Conservation (phyloP, 2,113 vertebrate species). For the Barbus barbus region DNA sequence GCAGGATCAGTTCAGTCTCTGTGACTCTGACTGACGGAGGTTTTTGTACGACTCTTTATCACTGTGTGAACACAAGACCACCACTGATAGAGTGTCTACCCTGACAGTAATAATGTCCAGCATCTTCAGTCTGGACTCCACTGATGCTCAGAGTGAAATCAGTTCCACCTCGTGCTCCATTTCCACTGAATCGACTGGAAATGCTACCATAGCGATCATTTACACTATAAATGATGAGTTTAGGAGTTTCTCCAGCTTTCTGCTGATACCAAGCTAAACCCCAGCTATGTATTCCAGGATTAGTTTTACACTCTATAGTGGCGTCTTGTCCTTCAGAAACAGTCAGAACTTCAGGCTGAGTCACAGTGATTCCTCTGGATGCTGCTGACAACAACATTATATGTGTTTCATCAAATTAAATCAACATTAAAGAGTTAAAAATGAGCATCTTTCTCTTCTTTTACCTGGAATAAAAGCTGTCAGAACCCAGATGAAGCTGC, state of each 20-base stretch:
- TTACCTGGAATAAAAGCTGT: slow-evolving; percentile 11
- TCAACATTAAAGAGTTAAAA: neutral
- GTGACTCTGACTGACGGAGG: neutral
- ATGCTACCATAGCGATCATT: neutral
- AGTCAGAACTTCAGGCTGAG: neutral
- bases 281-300: accelerated
- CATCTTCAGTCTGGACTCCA: neutral
- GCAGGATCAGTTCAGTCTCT: neutral
- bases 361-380: neutral
- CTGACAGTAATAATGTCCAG: neutral
- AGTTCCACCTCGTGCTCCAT: neutral
- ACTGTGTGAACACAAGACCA: neutral
- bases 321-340: neutral
- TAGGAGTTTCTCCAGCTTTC: neutral
- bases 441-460: neutral
- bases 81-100: too few relatives aligned
- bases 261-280: neutral
- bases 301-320: neutral
- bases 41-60: neutral
- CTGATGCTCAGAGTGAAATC: neutral
- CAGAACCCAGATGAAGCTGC: slow-evolving; percentile 10
- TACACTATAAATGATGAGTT: neutral
- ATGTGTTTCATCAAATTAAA: neutral
- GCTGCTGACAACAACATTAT: neutral
- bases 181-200: too few relatives aligned